A percentile compares a stretch with the other conserved stretches of the same genome.
phyloP scores from a whole-genome alignment of 2,888 invertebrate genomes.

The Lysandra bellargus region DNA sequence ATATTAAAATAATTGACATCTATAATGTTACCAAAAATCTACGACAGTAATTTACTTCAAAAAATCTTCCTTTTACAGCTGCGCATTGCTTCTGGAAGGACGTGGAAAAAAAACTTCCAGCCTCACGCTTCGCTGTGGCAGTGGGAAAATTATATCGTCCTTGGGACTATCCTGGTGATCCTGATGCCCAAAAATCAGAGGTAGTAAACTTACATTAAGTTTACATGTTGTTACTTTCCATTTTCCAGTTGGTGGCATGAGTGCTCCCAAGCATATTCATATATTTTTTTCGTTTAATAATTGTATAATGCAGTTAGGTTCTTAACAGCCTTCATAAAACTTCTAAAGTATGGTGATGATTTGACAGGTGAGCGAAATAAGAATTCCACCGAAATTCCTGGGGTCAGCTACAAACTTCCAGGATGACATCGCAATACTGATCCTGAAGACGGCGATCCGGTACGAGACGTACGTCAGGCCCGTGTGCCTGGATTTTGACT shows the following conservation, averaged over 20 bases:
- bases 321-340: not conserved
- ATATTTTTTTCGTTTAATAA: no score
- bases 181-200: conserved; percentile 53
- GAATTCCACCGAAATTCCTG: conserved; percentile 24
- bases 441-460: conserved; percentile 24
- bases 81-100: conserved; percentile 63
- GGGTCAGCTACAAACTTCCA: conserved; percentile 29
- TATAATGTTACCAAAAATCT: not conserved
- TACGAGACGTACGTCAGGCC: conserved; percentile 26
- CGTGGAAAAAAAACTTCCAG: conserved; percentile 44
- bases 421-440: conserved; percentile 23
- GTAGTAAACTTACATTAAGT: conserved; percentile 46
- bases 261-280: not conserved
- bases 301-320: no score
- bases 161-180: conserved; percentile 48
- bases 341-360: conserved; percentile 41
- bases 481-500: conserved; percentile 25
- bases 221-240: not conserved
- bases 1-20: no score
- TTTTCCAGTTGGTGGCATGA: not conserved
- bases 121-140: conserved; percentile 52
- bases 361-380: conserved; percentile 27
- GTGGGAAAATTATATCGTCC: conserved; percentile 59
- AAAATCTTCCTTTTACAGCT: conserved; percentile 45
- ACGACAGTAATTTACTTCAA: not conserved